phyloP scores from a whole-genome alignment of 2,113 vertebrate species.

The Grammomys dolichurus region DNA sequence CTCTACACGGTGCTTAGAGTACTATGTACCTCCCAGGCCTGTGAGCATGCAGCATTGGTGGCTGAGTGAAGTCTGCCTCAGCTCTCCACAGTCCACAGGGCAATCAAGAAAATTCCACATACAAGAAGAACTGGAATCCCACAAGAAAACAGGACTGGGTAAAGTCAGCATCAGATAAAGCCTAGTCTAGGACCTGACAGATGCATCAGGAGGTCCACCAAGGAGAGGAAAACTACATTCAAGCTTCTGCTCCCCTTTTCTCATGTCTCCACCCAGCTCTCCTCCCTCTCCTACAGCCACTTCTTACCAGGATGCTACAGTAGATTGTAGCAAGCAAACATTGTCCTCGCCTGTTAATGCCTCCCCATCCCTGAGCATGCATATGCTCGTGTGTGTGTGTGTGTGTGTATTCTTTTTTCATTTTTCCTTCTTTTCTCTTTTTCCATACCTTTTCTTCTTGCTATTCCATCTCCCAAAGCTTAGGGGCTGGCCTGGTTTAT shows the following conservation, averaged over 20 bases:
- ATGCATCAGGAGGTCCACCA: neutral
- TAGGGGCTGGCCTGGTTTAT: neutral
- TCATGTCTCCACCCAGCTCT: neutral
- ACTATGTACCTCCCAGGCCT: neutral
- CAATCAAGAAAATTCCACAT: neutral
- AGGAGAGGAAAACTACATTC: neutral
- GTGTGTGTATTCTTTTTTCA: neutral
- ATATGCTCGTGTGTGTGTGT: neutral
- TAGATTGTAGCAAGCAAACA: no score
- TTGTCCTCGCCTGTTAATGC: neutral
- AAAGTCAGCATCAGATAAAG: neutral
- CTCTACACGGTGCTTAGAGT: neutral
- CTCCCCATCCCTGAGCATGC: neutral
- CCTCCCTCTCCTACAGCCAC: neutral
- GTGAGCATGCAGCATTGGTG: neutral
- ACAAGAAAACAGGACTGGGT: neutral
- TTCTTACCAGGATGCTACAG: neutral
- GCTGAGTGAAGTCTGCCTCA: neutral
- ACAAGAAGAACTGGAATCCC: neutral
- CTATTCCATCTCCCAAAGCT: neutral
- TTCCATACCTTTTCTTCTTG: neutral
- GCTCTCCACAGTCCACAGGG: neutral
- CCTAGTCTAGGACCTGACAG: neutral
- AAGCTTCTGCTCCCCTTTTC: neutral
- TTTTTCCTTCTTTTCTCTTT: neutral